Evolutionary conservation across 2,797 vertebrate genomes (phyloP).

Genomic region (Gila robusta): DNA sequence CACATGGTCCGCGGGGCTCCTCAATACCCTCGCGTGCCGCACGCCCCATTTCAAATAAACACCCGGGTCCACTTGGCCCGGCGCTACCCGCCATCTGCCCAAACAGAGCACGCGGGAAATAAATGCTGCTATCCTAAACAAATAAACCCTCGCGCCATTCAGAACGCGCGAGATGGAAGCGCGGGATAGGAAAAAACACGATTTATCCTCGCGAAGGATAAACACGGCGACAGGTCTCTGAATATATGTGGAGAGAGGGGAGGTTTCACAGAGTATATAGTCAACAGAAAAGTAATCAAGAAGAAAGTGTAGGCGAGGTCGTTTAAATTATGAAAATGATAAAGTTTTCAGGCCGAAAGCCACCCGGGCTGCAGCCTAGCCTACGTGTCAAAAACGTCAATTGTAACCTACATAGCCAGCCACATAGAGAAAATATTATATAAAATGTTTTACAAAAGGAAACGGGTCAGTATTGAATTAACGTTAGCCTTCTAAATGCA

Average conservation of each 20-base stretch:
- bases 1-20: constrained; percentile 57
- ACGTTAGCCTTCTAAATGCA: no score
- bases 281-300: constrained; percentile 62
- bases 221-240: constrained; percentile 59
- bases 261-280: constrained; percentile 53
- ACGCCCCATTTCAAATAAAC: constrained; percentile 72
- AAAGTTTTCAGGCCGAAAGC: neutral
- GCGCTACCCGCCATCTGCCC: constrained; percentile 64
- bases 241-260: constrained; percentile 47
- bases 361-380: neutral
- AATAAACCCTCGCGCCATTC: constrained; percentile 73
- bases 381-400: neutral
- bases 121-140: constrained; percentile 74
- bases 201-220: constrained; percentile 61
- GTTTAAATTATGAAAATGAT: constrained; percentile 54
- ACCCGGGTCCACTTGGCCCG: constrained; percentile 61
- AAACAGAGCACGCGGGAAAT: constrained; percentile 67
- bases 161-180: constrained; percentile 39
- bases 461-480: no score
- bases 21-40: constrained; percentile 55
- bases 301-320: constrained; percentile 41
- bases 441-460: no score
- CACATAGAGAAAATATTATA: no score
- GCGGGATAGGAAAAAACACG: constrained; percentile 35
- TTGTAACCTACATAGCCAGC: no score